Evolutionary conservation across 2,797 vertebrate genomes (phyloP).

Genomic region (Muraenolepis orangiensis): DNA sequence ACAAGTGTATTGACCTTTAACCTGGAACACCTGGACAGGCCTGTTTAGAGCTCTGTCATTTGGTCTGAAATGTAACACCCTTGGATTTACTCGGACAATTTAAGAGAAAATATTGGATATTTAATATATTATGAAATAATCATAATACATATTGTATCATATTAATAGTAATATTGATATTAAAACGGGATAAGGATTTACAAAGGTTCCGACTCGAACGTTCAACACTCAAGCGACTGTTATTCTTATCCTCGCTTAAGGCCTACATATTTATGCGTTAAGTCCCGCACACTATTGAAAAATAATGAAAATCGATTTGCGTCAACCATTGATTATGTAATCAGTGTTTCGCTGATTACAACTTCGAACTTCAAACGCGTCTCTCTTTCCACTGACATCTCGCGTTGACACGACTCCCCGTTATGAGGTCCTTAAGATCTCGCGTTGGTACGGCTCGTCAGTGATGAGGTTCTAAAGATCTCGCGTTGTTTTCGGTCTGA

Average conservation of each 20-base stretch:
- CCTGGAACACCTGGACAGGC: background rate
- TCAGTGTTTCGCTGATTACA: background rate
- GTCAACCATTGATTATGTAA: background rate
- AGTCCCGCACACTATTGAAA: background rate
- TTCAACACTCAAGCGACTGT: background rate
- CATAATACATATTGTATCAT: too few relatives aligned
- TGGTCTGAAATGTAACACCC: background rate
- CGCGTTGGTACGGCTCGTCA: slow-evolving; percentile 42
- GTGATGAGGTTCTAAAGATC: slow-evolving; percentile 16
- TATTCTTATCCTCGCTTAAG: background rate
- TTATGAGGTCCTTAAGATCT: slow-evolving; percentile 27
- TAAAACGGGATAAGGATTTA: background rate
- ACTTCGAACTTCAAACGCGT: background rate
- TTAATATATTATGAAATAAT: too few relatives aligned
- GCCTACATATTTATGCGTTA: background rate
- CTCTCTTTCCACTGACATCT: slow-evolving; percentile 25
- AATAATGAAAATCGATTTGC: background rate
- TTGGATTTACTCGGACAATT: background rate
- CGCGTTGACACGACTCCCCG: slow-evolving; percentile 43
- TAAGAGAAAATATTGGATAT: too few relatives aligned
- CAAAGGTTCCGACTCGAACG: background rate
- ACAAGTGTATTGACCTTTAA: background rate
- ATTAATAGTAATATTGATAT: background rate
- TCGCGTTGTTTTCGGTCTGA: slow-evolving; percentile 54
- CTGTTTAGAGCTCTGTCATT: background rate